phyloP scores from a whole-genome alignment of 2,888 invertebrate genomes.

The Pterostichus madidus region DNA sequence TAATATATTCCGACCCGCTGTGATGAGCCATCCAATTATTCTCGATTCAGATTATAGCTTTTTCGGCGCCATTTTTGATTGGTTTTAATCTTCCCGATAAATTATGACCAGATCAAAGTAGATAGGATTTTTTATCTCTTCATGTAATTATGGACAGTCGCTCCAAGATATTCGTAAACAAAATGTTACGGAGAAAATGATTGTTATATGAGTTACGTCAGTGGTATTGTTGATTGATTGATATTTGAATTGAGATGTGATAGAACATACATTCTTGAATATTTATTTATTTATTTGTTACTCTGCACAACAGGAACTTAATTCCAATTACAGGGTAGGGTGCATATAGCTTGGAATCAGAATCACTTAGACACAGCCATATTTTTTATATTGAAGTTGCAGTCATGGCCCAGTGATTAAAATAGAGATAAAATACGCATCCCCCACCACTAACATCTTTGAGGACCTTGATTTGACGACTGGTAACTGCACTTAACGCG shows the following conservation, averaged over 20 bases:
- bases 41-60: slow-evolving; percentile 47
- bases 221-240: slow-evolving; percentile 17
- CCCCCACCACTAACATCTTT: no score
- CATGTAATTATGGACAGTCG: slow-evolving; percentile 24
- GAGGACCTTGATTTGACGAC: no score
- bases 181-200: neutral
- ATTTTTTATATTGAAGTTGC: no score
- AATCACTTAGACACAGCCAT: no score
- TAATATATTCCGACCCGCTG: slow-evolving; percentile 43
- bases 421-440: no score
- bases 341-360: no score
- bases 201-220: neutral
- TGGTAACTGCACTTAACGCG: no score
- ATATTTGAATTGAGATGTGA: neutral
- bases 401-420: no score
- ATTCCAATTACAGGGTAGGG: no score
- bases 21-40: slow-evolving; percentile 59
- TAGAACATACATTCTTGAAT: neutral
- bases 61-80: slow-evolving; percentile 63
- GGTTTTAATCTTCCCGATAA: slow-evolving; percentile 63
- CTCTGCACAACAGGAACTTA: no score
- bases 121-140: slow-evolving; percentile 49
- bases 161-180: slow-evolving; percentile 45
- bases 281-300: no score
- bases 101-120: slow-evolving; percentile 57